Conservation (phyloP, 2,888 invertebrate species). For the Escarpia spicata region DNA sequence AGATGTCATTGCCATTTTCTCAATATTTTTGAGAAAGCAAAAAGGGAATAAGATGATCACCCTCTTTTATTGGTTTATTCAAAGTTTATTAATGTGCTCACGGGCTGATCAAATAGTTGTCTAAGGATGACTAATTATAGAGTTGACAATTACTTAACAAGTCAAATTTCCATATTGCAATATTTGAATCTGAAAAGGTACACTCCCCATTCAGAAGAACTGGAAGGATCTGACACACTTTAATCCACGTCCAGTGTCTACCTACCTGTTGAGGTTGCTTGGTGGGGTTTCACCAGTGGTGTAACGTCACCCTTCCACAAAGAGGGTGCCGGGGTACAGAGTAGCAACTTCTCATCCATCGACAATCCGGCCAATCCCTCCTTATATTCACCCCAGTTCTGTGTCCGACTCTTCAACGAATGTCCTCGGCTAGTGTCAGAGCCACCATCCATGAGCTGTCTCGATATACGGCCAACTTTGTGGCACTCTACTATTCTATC, state of each 20-base stretch:
- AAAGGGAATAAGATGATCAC: too few relatives aligned
- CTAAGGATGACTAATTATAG: background rate
- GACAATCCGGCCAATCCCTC: constrained; percentile 35
- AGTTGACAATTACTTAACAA: background rate
- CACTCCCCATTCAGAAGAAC: too few relatives aligned
- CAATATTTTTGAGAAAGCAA: background rate
- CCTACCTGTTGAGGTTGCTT: constrained; percentile 47
- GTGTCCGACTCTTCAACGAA: background rate
- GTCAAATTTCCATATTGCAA: background rate
- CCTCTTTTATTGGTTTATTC: too few relatives aligned
- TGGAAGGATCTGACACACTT: background rate
- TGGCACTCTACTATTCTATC: background rate
- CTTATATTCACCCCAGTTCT: constrained; percentile 57
- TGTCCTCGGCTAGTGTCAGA: background rate
- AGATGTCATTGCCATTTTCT: too few relatives aligned
- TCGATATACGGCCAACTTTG: background rate
- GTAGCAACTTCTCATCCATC: background rate
- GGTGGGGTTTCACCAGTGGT: constrained; percentile 52
- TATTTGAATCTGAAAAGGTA: too few relatives aligned
- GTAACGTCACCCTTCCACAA: constrained; percentile 52
- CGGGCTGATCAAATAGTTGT: background rate
- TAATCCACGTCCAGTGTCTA: background rate
- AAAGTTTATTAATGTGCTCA: too few relatives aligned
- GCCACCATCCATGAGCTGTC: background rate
- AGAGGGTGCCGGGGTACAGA: constrained; percentile 43